Evolutionary conservation across 1,140 invertebrate species (phyloP), one percentile per base, ranked within the genome.

Genomic region (Apis florea): DNA sequence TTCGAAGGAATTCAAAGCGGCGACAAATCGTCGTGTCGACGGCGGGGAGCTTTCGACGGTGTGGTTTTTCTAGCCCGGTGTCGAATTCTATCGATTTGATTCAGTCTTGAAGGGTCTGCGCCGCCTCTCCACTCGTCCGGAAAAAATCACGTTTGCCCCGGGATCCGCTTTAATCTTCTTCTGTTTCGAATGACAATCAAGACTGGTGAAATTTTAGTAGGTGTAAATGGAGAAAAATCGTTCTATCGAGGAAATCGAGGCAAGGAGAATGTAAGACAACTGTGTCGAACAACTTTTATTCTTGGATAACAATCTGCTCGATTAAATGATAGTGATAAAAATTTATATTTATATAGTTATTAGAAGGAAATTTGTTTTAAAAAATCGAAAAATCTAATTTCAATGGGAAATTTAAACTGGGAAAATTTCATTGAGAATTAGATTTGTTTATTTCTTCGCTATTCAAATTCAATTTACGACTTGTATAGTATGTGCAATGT

Each of bases 1-100:
- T 69, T n/a, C 53, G 47, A 1, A 31, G 58, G 58, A 64, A 72
- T 72, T 79, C 58, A 47, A 72, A 79, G 69, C 69, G 54, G 15
- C 51, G 77, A 79, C 21, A 72, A 79, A 61, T 79, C 56, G 76
- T 21, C 12, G 54, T 21, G 26, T 74, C 71, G 58, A 47, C 51
- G 31, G 56, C 24, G 24, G 9, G 10, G 2, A 15, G 13, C 49
- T 49, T 21, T 56, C 69, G 10, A 58, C 26, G 15, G 54, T 31
- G 26, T 24, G 77, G 58, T 72, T 47, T 79, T 24, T 51, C 24
- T 26, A 59, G 19, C 0, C 13, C 24, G n/a, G 76, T n/a, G 67
- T 79, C 56, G 31, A 64, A 79, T 63, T 64, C 58, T 63, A 61
- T 53, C 54, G 58, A 79, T 72, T 79, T 72, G 40, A 79, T 72